Conservation (phyloP, 2,113 vertebrate genomes). For the Protobothrops flavoviridis region DNA sequence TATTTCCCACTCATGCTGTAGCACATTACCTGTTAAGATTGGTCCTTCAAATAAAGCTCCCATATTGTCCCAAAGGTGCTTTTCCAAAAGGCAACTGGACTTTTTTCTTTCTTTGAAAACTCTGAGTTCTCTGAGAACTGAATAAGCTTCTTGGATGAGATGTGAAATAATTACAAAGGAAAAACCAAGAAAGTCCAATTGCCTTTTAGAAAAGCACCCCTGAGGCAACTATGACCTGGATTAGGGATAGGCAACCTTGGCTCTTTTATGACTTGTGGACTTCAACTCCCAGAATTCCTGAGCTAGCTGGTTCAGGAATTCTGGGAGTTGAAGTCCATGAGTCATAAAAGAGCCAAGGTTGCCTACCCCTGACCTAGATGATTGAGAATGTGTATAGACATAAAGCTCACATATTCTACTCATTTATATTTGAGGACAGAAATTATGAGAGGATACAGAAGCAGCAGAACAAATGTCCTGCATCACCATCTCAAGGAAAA, state of each 20-base stretch:
- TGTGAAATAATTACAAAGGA: not conserved
- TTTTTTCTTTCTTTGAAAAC: not conserved
- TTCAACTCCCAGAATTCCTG: too few species aligned
- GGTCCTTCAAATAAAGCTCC: not conserved
- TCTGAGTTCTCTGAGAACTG: not conserved
- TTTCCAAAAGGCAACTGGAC: not conserved
- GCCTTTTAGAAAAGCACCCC: not conserved
- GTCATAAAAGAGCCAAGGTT: too few species aligned
- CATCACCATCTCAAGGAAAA: not conserved
- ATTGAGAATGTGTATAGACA: not conserved
- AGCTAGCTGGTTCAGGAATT: too few species aligned
- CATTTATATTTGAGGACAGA: constrained; percentile 9
- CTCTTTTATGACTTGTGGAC: too few species aligned
- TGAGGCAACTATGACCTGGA: not conserved
- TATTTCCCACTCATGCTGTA: not conserved
- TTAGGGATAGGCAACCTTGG: too few species aligned
- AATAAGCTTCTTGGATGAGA: not conserved
- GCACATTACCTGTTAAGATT: not conserved
- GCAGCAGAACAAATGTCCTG: not conserved
- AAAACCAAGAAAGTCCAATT: not conserved
- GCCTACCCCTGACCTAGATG: not conserved
- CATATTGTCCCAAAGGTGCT: not conserved
- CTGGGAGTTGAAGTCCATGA: too few species aligned
- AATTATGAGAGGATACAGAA: not conserved
- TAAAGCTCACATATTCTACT: not conserved